A percentile compares a stretch with the other conserved stretches of the same genome.
phyloP scores from a whole-genome alignment of 2,888 invertebrate genomes.

The Prenolepis imparis region DNA sequence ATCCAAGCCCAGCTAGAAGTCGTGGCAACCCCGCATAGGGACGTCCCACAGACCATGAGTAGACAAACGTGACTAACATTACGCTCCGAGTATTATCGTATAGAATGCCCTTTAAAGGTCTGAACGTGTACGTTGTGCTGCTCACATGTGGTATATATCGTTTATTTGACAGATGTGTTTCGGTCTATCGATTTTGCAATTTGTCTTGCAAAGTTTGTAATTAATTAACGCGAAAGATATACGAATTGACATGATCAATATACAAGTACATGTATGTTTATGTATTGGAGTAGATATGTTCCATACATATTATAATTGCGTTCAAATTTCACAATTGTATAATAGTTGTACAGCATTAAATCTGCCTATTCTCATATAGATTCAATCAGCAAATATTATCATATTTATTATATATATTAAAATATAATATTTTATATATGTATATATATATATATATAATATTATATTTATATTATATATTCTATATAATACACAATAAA shows the following conservation, averaged over 20 bases:
- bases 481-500: no score
- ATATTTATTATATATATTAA: no score
- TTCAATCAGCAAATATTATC: neutral
- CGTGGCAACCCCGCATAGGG: constrained; percentile 78
- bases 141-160: constrained; percentile 17
- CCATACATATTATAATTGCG: neutral
- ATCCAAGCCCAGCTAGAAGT: constrained; percentile 63
- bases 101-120: constrained; percentile 66
- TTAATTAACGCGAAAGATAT: neutral
- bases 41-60: constrained; percentile 76
- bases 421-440: no score
- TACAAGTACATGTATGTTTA: no score
- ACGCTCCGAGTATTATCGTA: constrained; percentile 73
- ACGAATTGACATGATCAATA: neutral
- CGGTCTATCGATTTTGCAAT: neutral
- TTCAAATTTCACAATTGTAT: neutral
- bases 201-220: neutral
- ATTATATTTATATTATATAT: no score
- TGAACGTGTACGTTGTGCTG: constrained; percentile 8
- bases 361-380: neutral
- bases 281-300: neutral
- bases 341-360: neutral
- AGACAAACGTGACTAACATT: constrained; percentile 79
- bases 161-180: neutral
- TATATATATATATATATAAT: no score